phyloP scores from a whole-genome alignment of 2,797 vertebrate species.

The Nothura maculosa region DNA sequence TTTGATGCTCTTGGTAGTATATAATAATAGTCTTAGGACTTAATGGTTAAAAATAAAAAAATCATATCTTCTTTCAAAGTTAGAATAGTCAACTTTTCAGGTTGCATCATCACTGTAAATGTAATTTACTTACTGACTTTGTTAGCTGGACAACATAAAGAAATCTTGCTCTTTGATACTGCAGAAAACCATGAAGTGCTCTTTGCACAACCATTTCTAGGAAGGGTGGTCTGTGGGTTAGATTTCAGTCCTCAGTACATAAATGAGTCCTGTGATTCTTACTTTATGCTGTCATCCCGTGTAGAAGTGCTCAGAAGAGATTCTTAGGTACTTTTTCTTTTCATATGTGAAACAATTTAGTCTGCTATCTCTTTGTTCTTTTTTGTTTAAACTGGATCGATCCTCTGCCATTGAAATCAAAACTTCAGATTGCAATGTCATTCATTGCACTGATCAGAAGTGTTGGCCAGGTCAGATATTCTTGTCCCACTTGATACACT shows the following conservation, averaged over 20 bases:
- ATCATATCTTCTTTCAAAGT: neutral
- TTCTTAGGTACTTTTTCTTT: neutral
- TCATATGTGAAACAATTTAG: neutral
- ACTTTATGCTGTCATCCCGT: neutral
- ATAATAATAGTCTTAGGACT: neutral
- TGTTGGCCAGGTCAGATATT: neutral
- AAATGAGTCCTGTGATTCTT: neutral
- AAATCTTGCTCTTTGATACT: neutral
- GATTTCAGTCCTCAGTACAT: neutral
- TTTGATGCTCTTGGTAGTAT: neutral
- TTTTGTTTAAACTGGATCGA: neutral
- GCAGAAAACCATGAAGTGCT: neutral
- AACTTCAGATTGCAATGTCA: neutral
- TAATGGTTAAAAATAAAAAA: neutral
- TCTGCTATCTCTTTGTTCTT: neutral
- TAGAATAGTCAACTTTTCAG: neutral
- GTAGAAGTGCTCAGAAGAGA: neutral
- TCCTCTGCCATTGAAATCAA: neutral
- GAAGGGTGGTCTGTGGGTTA: neutral
- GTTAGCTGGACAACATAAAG: fast-evolving
- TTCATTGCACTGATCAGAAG: neutral
- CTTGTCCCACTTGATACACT: fast-evolving
- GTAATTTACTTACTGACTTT: neutral
- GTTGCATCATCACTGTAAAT: neutral
- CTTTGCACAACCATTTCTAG: neutral